These are phyloP conservation scores for Suncus etruscus DNA, from an alignment of 2,113 vertebrate genomes.

Conservation along the genomic window DNA sequence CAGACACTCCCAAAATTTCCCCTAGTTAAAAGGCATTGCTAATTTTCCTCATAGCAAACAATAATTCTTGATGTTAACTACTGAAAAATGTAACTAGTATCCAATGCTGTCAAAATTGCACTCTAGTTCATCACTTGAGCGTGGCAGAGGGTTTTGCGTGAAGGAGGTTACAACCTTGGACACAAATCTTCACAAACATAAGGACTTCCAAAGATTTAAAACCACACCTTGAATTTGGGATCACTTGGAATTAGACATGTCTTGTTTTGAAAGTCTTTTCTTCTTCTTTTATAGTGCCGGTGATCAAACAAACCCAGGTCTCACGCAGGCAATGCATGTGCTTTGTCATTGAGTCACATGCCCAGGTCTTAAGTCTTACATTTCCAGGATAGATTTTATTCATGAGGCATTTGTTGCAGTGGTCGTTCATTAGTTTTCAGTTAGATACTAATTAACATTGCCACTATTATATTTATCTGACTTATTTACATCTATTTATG, in stretches of 20 bases:
- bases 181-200: background rate
- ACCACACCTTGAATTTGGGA: background rate
- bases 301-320: no score
- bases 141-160: background rate
- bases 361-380: background rate
- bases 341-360: no score
- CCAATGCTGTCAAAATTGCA: fast-evolving
- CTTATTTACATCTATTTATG: background rate
- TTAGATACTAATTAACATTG: background rate
- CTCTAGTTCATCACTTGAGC: background rate
- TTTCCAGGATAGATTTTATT: constrained; percentile 54
- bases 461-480: background rate
- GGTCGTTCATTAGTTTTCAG: constrained; percentile 26
- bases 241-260: background rate
- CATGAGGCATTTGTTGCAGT: constrained; percentile 41
- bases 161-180: background rate
- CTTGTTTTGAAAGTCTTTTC: background rate
- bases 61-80: background rate
- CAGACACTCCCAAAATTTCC: constrained; percentile 63
- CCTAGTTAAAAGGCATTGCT: constrained; percentile 65
- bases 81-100: background rate
- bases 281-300: no score
- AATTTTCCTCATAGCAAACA: background rate
- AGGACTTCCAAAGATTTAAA: constrained; percentile 37
- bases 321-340: no score